Base-by-base conservation (phyloP, 1,140 invertebrate species). In the Orius laevigatus region DNA sequence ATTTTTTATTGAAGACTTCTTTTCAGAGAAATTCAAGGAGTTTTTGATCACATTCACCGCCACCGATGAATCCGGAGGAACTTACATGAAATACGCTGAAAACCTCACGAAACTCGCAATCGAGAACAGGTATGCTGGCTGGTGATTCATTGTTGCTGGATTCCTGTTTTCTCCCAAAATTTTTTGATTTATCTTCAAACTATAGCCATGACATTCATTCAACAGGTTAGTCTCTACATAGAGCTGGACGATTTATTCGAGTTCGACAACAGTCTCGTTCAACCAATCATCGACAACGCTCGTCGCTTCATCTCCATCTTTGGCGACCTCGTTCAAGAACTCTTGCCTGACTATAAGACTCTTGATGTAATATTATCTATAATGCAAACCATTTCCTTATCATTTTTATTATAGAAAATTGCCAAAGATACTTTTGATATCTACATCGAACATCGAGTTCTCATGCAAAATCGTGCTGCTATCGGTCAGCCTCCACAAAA, bases 361-460 rank as follows among this genome's bases (percentile, higher is more conserved):
- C 79, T 70, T 63, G 76, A 90, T 61, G 79, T 83, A 58, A 56
- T 45, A n/a, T n/a, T n/a, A n/a, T n/a, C n/a, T n/a, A n/a, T n/a
- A n/a, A n/a, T n/a, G n/a, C n/a, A n/a, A n/a, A n/a, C n/a, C n/a
- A n/a, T n/a, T n/a, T n/a, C n/a, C n/a, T n/a, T 25, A 25, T 4
- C 25, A 25, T 4, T 25, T 25, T 32, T 40, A 39, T 61, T 63
- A 50, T 53, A 76, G 73, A 74, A 83, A 25, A 66, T 72, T 38
- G 76, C 84, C 18, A 90, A 92, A 68, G 95, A 98, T 74, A 73
- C 90, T 1, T 67, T 98, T 20, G 96, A 99, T 73, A 85, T 98
- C 41, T 99, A 95, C 62, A 97, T 98, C 60, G 91, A 96, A 60
- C 95, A 99, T 69, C 76, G 95, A 54, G 65, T 95, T n/a, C 69